Evolutionary conservation across 2,797 vertebrate genomes (phyloP).

Genomic region (Buphagus erythrorhynchus): DNA sequence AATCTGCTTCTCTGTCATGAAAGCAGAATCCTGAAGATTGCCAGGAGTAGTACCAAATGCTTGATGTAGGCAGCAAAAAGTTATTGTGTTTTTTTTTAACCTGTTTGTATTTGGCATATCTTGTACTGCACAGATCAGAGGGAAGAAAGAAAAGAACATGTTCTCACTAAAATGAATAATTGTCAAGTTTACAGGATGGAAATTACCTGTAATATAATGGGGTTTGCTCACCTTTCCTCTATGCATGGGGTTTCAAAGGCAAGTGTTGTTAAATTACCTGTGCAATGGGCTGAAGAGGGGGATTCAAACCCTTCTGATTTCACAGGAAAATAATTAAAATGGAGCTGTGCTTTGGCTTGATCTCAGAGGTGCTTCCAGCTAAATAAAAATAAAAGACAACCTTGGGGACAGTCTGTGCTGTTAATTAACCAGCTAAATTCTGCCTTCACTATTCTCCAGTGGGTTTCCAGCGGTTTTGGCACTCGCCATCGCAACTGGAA

Average conservation of each 20-base stretch:
- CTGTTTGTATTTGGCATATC: background rate
- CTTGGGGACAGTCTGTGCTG: background rate
- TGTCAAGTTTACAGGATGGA: background rate
- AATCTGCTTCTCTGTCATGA: background rate
- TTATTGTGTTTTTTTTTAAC: background rate
- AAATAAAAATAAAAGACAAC: constrained; percentile 21
- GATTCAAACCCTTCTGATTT: background rate
- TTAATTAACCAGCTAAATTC: constrained; percentile 21
- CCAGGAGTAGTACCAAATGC: background rate
- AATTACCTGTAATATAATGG: background rate
- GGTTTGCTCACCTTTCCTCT: background rate
- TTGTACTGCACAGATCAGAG: background rate
- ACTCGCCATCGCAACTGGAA: accelerated
- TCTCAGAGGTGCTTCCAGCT: constrained; percentile 8
- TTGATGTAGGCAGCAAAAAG: background rate
- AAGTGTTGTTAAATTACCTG: background rate
- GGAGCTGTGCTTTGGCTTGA: background rate
- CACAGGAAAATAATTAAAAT: background rate
- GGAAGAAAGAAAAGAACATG: background rate
- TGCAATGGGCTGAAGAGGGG: background rate
- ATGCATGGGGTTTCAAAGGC: background rate
- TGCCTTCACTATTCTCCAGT: background rate
- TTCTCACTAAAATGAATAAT: background rate
- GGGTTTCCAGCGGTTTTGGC: background rate
- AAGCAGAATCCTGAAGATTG: background rate